phyloP scores from a whole-genome alignment of 2,797 vertebrate species.

The Chanos chanos region DNA sequence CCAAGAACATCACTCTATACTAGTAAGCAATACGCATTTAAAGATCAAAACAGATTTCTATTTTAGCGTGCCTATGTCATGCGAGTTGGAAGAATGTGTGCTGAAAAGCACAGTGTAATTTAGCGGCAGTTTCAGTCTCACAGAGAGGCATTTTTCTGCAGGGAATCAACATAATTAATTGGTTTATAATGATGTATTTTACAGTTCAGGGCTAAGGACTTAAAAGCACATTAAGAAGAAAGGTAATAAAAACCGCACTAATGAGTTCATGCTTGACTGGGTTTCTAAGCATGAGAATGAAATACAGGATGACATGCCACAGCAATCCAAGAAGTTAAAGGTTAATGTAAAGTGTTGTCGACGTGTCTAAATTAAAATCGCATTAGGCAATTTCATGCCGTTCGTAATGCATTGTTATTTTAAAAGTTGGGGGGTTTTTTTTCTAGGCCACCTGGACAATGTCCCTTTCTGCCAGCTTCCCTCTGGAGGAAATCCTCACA shows the following conservation, averaged over 20 bases:
- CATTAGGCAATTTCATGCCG: background rate
- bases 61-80: no score
- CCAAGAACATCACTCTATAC: no score
- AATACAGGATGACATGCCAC: background rate
- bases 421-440: background rate
- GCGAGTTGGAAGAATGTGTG: no score
- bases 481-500: slow-evolving; percentile 89
- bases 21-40: no score
- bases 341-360: background rate
- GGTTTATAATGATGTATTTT: slow-evolving; percentile 13
- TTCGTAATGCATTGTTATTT: background rate
- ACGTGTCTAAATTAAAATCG: background rate
- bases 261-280: background rate
- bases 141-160: no score
- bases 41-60: no score
- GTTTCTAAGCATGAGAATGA: slow-evolving; percentile 20
- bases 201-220: slow-evolving; percentile 4
- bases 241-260: slow-evolving; percentile 15
- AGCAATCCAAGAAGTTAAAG: background rate
- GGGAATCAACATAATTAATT: slow-evolving; percentile 14
- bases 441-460: slow-evolving; percentile 85
- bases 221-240: background rate
- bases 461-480: slow-evolving; percentile 88
- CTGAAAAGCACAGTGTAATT: no score
- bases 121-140: no score